A percentile compares a stretch with the other conserved stretches of the same genome.
phyloP scores from a whole-genome alignment of 2,888 invertebrate genomes.

The Pheosia gnoma region DNA sequence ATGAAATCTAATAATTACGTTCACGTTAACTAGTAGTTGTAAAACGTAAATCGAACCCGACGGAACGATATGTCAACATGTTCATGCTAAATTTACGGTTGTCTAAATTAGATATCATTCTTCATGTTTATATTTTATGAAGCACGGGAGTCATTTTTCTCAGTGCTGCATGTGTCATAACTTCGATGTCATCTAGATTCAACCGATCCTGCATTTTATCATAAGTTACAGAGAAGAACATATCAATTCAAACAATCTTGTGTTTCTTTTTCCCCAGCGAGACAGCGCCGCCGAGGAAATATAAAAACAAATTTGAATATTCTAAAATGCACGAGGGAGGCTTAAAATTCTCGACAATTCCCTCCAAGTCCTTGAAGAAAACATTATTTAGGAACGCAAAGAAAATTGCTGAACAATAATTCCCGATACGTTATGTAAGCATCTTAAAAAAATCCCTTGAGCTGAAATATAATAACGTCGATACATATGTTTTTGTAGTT shows the following conservation, averaged over 20 bases:
- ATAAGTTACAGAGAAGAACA: slow-evolving; percentile 6
- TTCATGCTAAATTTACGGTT: no score
- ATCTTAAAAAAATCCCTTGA: slow-evolving; percentile 36
- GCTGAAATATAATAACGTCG: slow-evolving; percentile 25
- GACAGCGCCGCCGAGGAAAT: slow-evolving; percentile 14
- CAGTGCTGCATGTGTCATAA: no score
- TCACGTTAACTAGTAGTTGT: no score
- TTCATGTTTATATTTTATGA: no score
- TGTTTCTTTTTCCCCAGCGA: slow-evolving; percentile 15
- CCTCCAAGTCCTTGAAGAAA: slow-evolving; percentile 31
- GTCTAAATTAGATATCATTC: no score
- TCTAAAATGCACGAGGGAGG: slow-evolving; percentile 27
- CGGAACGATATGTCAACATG: no score
- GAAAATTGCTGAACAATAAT: slow-evolving; percentile 36
- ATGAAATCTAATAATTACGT: no score
- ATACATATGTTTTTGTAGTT: slow-evolving; percentile 29
- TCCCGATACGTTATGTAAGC: slow-evolving; percentile 37
- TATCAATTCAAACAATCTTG: slow-evolving; percentile 18
- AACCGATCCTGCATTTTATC: neutral
- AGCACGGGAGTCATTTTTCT: no score
- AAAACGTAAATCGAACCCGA: no score
- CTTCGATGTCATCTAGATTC: no score
- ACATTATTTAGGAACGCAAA: slow-evolving; percentile 23
- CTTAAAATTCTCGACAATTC: slow-evolving; percentile 25
- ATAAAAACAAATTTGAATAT: slow-evolving; percentile 35